A percentile compares a stretch with the other conserved stretches of the same genome.
phyloP scores from a whole-genome alignment of 2,888 invertebrate species.

The Latrodectus elegans region DNA sequence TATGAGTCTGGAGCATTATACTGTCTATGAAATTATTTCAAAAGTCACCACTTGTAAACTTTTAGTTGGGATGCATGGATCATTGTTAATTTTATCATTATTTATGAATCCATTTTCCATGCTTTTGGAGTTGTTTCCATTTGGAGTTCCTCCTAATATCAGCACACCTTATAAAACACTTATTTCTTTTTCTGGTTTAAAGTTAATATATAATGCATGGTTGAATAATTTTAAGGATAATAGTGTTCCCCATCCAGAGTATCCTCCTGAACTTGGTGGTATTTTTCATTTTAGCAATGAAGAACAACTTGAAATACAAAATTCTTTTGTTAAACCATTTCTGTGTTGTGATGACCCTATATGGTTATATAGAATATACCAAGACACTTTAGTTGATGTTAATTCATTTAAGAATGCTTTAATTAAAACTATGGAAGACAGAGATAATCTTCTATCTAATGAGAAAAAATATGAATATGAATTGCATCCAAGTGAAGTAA shows the following conservation, averaged over 20 bases:
- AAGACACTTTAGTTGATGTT: slow-evolving; percentile 76
- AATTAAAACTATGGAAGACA: background rate
- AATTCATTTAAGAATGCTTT: slow-evolving; percentile 44
- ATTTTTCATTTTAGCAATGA: slow-evolving; percentile 74
- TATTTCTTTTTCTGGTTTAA: slow-evolving; percentile 73
- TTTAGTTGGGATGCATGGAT: slow-evolving; percentile 77
- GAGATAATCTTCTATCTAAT: background rate
- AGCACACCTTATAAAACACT: slow-evolving; percentile 77
- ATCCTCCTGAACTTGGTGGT: slow-evolving; percentile 75
- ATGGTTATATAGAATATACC: slow-evolving; percentile 77
- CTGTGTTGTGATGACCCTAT: slow-evolving; percentile 77
- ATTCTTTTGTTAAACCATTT: slow-evolving; percentile 74
- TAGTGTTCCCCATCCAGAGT: slow-evolving; percentile 74
- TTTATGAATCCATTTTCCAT: slow-evolving; percentile 75
- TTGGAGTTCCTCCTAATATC: slow-evolving; percentile 75
- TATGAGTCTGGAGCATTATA: slow-evolving; percentile 49
- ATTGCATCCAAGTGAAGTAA: slow-evolving; percentile 50
- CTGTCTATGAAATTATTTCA: slow-evolving; percentile 73
- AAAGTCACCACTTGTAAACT: slow-evolving; percentile 71
- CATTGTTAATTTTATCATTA: slow-evolving; percentile 75
- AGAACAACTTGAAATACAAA: slow-evolving; percentile 73
- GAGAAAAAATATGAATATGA: background rate
- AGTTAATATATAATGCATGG: slow-evolving; percentile 76
- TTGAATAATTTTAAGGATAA: slow-evolving; percentile 74
- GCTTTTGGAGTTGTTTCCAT: slow-evolving; percentile 78